Evolutionary conservation across 2,113 vertebrate genomes (phyloP), one percentile per base, ranked within the genome.

Genomic region (Amazona guildingii): DNA sequence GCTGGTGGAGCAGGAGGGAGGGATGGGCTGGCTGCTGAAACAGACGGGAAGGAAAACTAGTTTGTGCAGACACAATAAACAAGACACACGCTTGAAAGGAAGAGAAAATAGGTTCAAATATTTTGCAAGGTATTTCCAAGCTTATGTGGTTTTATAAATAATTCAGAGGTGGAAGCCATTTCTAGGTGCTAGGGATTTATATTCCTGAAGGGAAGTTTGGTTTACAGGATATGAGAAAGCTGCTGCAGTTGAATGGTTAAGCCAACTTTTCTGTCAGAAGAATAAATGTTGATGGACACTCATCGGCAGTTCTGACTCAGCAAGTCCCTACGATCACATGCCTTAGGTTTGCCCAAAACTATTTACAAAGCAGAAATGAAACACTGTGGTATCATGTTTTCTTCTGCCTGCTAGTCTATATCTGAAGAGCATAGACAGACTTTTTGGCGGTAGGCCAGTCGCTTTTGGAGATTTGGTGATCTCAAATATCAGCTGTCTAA

Each of bases 1-100:
- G 95, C 25, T 72, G 98, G 62, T 8, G 96, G 91, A 88, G 96
- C 97, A 83, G 95, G 67, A 76, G 63, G 43, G 2, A 92, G 39
- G 52, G 87, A 72, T 31, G 95, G 29, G 55, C 44, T 83, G 35
- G 91, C 83, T 77, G 48, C 92, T 88, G 83, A 88, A 95, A 83
- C 5, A 77, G 43, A 48, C 7, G 39, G 68, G 64, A 86, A 88
- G 29, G 37, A 92, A 88, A 74, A 83, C 19, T 43, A 67, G 13
- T 67, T 85, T 67, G 43, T 43, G 81, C 17, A 77, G 19, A 67
- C 29, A 43, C 11, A 49, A 15, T 18, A 75, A 41, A 37, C 25
- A 49, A 75, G 48, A 55, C 20, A 28, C 90, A 91, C 25, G 48
- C 52, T 49, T 37, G n/a, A 84, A 84, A 67, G 37, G 57, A 61